Conservation (phyloP, 2,888 invertebrate species). For the Sinelater perroti region DNA sequence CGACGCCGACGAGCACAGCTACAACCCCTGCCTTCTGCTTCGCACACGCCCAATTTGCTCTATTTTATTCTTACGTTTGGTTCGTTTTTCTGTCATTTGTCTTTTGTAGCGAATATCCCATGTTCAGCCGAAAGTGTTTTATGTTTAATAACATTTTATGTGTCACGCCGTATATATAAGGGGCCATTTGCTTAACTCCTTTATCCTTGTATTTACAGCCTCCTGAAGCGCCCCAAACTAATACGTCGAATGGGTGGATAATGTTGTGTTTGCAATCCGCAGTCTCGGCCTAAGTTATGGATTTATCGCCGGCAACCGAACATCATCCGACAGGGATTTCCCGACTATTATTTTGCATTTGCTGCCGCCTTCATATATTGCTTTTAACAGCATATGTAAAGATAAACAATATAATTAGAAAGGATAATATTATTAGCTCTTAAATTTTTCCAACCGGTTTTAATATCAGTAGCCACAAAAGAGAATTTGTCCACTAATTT, state of each 20-base stretch:
- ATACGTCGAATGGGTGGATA: background rate
- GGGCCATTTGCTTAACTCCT: background rate
- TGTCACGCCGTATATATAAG: background rate
- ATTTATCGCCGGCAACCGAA: no score
- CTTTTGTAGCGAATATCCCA: constrained; percentile 4
- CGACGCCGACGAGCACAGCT: background rate
- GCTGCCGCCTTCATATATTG: no score
- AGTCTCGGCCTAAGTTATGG: background rate
- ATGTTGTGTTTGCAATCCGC: background rate
- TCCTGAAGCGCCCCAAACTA: background rate
- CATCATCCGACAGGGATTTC: no score
- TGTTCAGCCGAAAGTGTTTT: constrained; percentile 2
- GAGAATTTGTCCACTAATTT: no score
- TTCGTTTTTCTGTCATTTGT: constrained; percentile 8
- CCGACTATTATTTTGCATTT: no score
- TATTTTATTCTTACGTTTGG: constrained; percentile 13
- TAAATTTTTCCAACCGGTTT: no score
- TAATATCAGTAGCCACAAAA: no score
- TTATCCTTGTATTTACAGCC: constrained; percentile 9
- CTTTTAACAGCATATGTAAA: no score
- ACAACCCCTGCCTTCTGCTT: constrained; percentile 4
- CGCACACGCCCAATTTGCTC: constrained; percentile 11
- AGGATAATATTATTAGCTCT: no score
- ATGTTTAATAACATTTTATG: constrained; percentile 17
- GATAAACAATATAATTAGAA: no score